Evolutionary conservation across 1,140 invertebrate genomes (phyloP).

Genomic region (Pseudoatta argentina): DNA sequence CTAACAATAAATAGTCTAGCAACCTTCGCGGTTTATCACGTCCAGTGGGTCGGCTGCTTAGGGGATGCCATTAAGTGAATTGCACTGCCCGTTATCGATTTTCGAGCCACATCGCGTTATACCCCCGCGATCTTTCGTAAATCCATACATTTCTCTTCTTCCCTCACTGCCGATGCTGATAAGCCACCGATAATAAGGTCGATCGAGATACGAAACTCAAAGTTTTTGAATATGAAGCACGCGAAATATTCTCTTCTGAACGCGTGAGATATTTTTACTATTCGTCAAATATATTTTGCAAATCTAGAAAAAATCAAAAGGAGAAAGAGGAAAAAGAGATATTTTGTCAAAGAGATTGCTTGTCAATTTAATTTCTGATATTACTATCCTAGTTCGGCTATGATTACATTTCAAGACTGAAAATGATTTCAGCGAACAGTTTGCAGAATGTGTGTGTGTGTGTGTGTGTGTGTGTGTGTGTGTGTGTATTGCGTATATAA

Average conservation of each 20-base stretch:
- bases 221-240: not conserved
- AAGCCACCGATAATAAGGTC: conserved; percentile 42
- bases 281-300: not conserved
- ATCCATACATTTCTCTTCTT: conserved; percentile 7
- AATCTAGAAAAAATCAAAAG: conserved; percentile 12
- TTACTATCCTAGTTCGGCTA: too few species aligned
- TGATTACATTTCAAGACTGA: too few species aligned
- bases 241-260: not conserved
- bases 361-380: too few species aligned
- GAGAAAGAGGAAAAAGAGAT: not conserved
- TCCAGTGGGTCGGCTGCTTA: conserved; percentile 67
- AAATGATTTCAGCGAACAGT: too few species aligned
- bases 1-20: conserved; percentile 65
- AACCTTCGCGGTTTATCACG: conserved; percentile 71
- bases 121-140: conserved; percentile 63
- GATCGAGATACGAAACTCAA: conserved; percentile 24
- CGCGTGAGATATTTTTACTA: conserved; percentile 18
- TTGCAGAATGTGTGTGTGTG: too few species aligned
- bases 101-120: conserved; percentile 42
- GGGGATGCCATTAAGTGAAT: conserved; percentile 74
- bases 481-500: too few species aligned
- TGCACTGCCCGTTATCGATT: conserved; percentile 73
- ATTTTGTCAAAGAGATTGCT: too few species aligned
- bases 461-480: too few species aligned
- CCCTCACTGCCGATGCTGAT: not conserved